Evolutionary conservation across 2,888 invertebrate genomes (phyloP).

Genomic region (Drosophila quinaria): DNA sequence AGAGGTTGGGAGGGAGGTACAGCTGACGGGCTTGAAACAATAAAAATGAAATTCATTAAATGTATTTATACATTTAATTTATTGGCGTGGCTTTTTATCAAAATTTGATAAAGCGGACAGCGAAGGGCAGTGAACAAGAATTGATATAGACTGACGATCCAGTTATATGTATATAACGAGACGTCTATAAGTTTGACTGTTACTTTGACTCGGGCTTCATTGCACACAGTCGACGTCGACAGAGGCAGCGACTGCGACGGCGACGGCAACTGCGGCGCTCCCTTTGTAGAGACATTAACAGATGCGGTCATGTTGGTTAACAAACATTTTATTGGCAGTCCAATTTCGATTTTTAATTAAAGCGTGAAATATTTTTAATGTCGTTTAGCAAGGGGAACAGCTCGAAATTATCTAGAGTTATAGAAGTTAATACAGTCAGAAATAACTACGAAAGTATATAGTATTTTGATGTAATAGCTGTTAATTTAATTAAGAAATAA

Average conservation of each 20-base stretch:
- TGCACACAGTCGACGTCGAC: conserved; percentile 63
- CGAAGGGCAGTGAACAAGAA: conserved; percentile 25
- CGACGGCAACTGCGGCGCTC: conserved; percentile 55
- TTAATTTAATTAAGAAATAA: background rate
- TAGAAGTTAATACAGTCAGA: background rate
- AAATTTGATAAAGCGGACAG: conserved; percentile 77
- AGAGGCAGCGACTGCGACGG: background rate
- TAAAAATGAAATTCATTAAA: conserved; percentile 79
- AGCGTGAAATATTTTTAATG: conserved; percentile 64
- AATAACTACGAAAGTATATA: background rate
- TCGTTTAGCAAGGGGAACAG: conserved; percentile 18
- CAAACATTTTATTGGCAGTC: conserved; percentile 78
- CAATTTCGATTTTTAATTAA: conserved; percentile 80
- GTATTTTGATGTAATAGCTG: background rate
- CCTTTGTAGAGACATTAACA: conserved; percentile 70
- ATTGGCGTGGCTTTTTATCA: conserved; percentile 80
- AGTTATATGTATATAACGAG: conserved; percentile 8
- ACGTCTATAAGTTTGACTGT: conserved; percentile 16
- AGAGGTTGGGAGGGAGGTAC: too few relatives aligned
- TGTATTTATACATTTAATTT: conserved; percentile 82
- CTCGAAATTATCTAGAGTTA: background rate
- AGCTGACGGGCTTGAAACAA: conserved; percentile 64
- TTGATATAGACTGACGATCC: conserved; percentile 29
- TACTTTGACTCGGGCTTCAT: conserved; percentile 65
- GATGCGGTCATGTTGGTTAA: conserved; percentile 81